Percentiles rank a stretch among this genome's conserved stretches.
phyloP scores from a whole-genome alignment of 2,888 invertebrate species.

The Cylloceria caligata region DNA sequence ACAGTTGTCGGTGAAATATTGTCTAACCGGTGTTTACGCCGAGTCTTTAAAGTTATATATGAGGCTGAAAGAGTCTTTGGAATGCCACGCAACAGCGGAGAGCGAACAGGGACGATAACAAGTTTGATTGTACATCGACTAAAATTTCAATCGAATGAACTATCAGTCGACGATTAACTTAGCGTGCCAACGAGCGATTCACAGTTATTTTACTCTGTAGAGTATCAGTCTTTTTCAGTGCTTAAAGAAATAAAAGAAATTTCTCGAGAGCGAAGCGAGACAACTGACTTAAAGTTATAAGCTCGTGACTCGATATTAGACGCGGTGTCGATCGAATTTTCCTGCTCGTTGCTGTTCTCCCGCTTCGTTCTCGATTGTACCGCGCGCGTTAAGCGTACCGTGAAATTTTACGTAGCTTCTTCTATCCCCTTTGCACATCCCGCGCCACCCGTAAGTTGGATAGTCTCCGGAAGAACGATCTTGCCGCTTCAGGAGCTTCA shows the following conservation, averaged over 20 bases:
- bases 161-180: not conserved
- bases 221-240: slow-evolving; percentile 5
- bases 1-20: slow-evolving; percentile 12
- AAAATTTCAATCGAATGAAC: slow-evolving; percentile 54
- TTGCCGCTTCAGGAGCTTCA: slow-evolving; percentile 30
- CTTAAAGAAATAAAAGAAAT: slow-evolving; percentile 48
- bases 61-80: not conserved
- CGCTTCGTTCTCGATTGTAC: slow-evolving; percentile 36
- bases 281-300: slow-evolving; percentile 39
- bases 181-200: slow-evolving; percentile 28
- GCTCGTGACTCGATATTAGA: slow-evolving; percentile 61
- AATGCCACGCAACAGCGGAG: not conserved
- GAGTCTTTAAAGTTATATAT: not conserved
- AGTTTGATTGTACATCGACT: slow-evolving; percentile 48
- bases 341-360: slow-evolving; percentile 25
- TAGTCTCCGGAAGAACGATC: slow-evolving; percentile 45
- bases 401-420: slow-evolving; percentile 57
- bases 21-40: not conserved
- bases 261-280: slow-evolving; percentile 25
- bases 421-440: slow-evolving; percentile 3
- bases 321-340: slow-evolving; percentile 60
- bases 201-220: slow-evolving; percentile 8
- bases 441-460: slow-evolving; percentile 53
- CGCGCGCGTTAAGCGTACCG: slow-evolving; percentile 58
- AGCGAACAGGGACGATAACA: not conserved